Conservation (phyloP, 2,113 vertebrate species). For the Arothron firmamentum region DNA sequence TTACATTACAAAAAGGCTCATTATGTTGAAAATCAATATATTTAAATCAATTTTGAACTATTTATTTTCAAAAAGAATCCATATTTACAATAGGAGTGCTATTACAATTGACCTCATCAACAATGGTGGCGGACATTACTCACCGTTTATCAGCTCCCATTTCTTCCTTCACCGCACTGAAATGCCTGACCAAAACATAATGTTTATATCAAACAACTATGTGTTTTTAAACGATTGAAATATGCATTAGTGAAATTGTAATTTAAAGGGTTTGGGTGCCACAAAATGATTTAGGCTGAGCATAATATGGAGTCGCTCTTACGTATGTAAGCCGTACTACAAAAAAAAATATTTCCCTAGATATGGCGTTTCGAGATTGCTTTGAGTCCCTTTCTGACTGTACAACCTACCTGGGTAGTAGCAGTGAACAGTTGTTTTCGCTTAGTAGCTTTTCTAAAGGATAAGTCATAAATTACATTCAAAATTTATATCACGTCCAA, state of each 20-base stretch:
- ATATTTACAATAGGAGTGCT: not conserved
- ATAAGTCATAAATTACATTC: not conserved
- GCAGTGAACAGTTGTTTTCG: too few relatives aligned
- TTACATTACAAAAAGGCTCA: too few relatives aligned
- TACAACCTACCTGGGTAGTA: constrained; percentile 38
- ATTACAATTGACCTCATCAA: constrained; percentile 1
- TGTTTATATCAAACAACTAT: not conserved
- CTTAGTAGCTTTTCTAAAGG: not conserved
- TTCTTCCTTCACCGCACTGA: constrained; percentile 17
- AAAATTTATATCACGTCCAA: constrained; percentile 38
- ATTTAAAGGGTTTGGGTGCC: too few relatives aligned
- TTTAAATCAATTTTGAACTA: too few relatives aligned
- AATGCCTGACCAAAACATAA: not conserved
- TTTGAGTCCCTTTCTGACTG: not conserved
- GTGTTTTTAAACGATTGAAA: too few relatives aligned
- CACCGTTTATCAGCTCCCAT: constrained; percentile 97
- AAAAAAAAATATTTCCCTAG: too few relatives aligned
- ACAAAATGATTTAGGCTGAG: not conserved
- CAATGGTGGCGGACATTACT: constrained; percentile 38
- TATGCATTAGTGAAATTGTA: too few relatives aligned
- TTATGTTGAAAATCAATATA: too few relatives aligned
- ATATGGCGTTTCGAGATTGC: too few relatives aligned
- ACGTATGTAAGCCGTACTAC: too few relatives aligned
- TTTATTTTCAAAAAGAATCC: too few relatives aligned
- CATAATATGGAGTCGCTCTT: constrained; percentile 21